Percentiles rank a stretch among this genome's conserved stretches.
Conservation (phyloP, 2,797 vertebrate genomes). For the Columba guinea region DNA sequence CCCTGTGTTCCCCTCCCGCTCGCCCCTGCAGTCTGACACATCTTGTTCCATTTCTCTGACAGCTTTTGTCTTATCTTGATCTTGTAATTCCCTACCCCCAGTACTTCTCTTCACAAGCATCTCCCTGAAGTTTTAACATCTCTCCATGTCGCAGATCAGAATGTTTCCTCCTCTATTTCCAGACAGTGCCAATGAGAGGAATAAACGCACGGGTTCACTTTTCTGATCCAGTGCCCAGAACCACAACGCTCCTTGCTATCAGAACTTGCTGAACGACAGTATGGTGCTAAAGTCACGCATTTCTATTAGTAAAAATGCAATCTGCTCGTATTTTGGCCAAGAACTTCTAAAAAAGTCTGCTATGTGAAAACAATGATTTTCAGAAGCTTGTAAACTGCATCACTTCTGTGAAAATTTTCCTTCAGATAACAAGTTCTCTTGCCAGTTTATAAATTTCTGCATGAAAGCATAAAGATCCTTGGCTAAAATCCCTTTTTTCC, state of each 20-base stretch:
- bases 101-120: not conserved
- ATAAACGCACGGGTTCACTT: not conserved
- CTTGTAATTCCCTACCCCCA: not conserved
- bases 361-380: constrained; percentile 51
- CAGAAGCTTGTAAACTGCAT: constrained; percentile 54
- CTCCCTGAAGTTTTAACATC: not conserved
- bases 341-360: constrained; percentile 21
- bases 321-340: constrained; percentile 51
- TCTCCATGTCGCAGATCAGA: not conserved
- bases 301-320: constrained; percentile 43
- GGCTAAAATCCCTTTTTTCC: constrained; percentile 48
- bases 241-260: constrained; percentile 20
- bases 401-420: constrained; percentile 6
- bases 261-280: constrained; percentile 10
- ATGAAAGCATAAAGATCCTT: constrained; percentile 38
- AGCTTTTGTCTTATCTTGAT: not conserved
- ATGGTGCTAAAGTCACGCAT: not conserved
- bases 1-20: not conserved
- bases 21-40: not conserved
- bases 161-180: not conserved
- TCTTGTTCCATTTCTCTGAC: not conserved
- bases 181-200: not conserved
- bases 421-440: not conserved
- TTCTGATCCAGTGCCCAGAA: constrained; percentile 48
- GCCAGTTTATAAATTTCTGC: constrained; percentile 47